Conservation (phyloP, 2,888 invertebrate genomes). For the Acleris emargana region DNA sequence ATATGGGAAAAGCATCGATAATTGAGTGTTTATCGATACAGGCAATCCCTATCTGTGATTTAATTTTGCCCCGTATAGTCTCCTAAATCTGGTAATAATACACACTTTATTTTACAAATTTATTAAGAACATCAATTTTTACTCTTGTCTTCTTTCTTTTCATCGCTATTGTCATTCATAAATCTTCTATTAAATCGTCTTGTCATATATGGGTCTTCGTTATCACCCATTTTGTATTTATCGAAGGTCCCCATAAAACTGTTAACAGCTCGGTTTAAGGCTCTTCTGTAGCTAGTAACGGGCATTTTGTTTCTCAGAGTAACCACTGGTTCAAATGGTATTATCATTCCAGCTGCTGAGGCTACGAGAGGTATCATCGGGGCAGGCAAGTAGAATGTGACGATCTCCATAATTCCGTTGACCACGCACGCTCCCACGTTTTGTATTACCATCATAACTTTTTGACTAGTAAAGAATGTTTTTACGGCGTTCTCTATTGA, state of each 20-base stretch:
- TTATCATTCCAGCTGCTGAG: constrained; percentile 68
- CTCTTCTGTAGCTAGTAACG: constrained; percentile 70
- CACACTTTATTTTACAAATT: background rate
- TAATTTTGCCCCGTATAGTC: too few relatives aligned
- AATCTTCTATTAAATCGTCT: constrained; percentile 69
- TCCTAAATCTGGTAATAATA: too few relatives aligned
- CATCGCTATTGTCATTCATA: constrained; percentile 48
- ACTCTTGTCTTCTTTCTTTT: constrained; percentile 21
- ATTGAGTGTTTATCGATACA: too few relatives aligned
- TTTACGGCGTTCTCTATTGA: constrained; percentile 51
- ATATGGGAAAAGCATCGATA: too few relatives aligned
- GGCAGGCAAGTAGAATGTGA: constrained; percentile 68
- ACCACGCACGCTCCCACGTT: constrained; percentile 73
- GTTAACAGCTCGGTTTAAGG: constrained; percentile 64
- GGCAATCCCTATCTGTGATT: too few relatives aligned
- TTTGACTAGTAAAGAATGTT: constrained; percentile 53
- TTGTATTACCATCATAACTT: constrained; percentile 59
- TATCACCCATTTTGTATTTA: constrained; percentile 59
- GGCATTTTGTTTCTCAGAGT: constrained; percentile 69
- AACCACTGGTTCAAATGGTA: constrained; percentile 75
- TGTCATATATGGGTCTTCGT: constrained; percentile 71
- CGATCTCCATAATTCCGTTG: constrained; percentile 71
- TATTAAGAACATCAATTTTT: background rate
- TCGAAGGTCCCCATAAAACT: constrained; percentile 70
- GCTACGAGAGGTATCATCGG: constrained; percentile 73